Base-by-base conservation (phyloP, 2,797 vertebrate genomes). In the Champsocephalus gunnari region DNA sequence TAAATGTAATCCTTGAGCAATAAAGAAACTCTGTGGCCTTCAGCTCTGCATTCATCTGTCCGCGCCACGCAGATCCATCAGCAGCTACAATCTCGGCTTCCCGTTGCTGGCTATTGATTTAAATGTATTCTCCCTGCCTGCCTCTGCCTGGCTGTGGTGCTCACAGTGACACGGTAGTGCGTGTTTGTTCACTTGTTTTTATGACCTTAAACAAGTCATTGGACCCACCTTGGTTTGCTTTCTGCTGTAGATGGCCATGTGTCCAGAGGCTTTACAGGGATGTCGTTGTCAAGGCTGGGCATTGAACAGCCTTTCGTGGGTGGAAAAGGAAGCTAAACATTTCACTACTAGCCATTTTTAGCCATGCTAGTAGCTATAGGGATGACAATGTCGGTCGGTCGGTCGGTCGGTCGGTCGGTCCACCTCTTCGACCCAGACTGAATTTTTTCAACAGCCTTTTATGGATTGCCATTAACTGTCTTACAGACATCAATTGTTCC, bases 1-100 rank as follows among this genome's bases (percentile, higher is more conserved):
- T 92, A 90, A 93, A 92, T 91, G 84, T 86, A 93, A 93, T 93
- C 92, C 92, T 88, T 92, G 91, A 92, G 90, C 90, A 92, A 90
- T 94, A 90, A 91, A 92, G 88, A 90, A 93, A 89, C 78, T 79
- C 84, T 83, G 81, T 84, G 91, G 93, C 93, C 94, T 95, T 94
- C 92, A 90, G 87, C 89, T 80, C 73, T 43, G 70, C 89, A 74
- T 86, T 87, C 86, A 90, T 94, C 90, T 81, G 85, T 92, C 86
- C 68, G 68, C 76, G 79, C 82, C 73, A 24, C 75, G 51, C 74
- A 88, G 89, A 94, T 95, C 88, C 92, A 94, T 94, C 94, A 94
- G 83, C 83, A 47, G 80, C 76, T 76, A 80, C 87, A 90, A 82
- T 88, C 89, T 88, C 75, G 12, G 71, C 72, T 82, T 86, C 71